Base-by-base conservation (phyloP, 1,140 invertebrate genomes). In the Zaprionus tsacasi region DNA sequence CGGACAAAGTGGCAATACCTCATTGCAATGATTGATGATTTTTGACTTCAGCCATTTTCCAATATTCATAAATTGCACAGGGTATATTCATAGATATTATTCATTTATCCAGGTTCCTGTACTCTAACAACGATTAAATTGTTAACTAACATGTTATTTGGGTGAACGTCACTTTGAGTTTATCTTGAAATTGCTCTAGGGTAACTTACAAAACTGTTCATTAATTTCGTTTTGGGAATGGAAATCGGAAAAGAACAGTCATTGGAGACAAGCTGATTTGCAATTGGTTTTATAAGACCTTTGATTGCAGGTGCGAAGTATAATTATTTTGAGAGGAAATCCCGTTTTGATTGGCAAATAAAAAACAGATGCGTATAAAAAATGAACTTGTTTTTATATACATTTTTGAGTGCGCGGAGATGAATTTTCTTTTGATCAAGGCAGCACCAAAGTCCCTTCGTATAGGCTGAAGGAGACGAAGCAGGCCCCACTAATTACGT, bases 281-380 rank as follows among this genome's bases (percentile, higher is more conserved):
- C n/a, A 10, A 15, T 15, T 15, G n/a, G 40, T 8, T 45, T 8
- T 45, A 15, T 15, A 8, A 45, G 40, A 45, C n/a, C 40, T 45
- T 6, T 71, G 71, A 78, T 82, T 73, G 64, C 36, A 56, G 50
- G 40, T 30, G n/a, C 54, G 56, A 60, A 61, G 70, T 86, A 81
- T 81, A 86, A 81, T 86, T 86, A 81, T 35, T 2, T 59, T n/a
- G 30, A 27, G 43, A 52, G 79, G 71, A 82, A 81, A 87, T 87
- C 56, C 81, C 71, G 52, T 72, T 82, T 86, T 79, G 76, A 87
- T 86, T 87, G 76, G 45, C 15, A 25, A 6, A 50, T 12, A 50
- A 25, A 50, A 50, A 25, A 50, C 2, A 15, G n/a, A 45, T 3
- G 40, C n/a, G n/a, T 45, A 45, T 8, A 40, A n/a, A 25, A 50